Conservation (phyloP, 1,140 invertebrate genomes). For the Portunus trituberculatus region DNA sequence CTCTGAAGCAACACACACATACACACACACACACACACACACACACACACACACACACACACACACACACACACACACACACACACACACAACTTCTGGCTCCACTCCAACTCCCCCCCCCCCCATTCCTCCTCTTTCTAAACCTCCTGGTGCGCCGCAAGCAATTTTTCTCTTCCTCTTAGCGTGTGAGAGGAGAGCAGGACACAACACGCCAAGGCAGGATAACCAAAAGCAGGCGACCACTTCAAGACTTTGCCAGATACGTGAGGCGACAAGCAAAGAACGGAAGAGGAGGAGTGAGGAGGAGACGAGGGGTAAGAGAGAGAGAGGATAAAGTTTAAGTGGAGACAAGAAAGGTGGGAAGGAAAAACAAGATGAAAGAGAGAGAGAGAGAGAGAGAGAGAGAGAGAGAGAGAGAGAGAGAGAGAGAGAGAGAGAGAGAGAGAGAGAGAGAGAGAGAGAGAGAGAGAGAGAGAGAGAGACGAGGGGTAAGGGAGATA, state of each 20-base stretch:
- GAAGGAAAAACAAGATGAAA: neutral
- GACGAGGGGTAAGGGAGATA: neutral
- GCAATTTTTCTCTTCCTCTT: neutral
- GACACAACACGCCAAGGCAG: no score
- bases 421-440: neutral
- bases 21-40: neutral
- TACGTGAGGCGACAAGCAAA: no score
- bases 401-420: neutral
- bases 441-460: neutral
- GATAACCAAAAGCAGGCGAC: no score
- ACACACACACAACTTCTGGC: neutral
- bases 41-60: slow-evolving; percentile 41
- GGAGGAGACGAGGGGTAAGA: no score
- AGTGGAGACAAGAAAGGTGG: no score
- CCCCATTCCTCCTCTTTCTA: neutral
- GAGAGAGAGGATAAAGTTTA: no score
- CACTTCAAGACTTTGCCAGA: no score
- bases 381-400: neutral
- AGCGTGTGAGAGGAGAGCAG: neutral
- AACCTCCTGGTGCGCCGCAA: neutral
- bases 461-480: neutral
- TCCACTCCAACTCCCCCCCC: neutral
- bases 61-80: slow-evolving; percentile 41
- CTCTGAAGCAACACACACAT: neutral
- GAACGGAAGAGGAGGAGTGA: no score